Conservation (phyloP, 2,888 invertebrate genomes). For the Drosophila parthenogenetica region DNA sequence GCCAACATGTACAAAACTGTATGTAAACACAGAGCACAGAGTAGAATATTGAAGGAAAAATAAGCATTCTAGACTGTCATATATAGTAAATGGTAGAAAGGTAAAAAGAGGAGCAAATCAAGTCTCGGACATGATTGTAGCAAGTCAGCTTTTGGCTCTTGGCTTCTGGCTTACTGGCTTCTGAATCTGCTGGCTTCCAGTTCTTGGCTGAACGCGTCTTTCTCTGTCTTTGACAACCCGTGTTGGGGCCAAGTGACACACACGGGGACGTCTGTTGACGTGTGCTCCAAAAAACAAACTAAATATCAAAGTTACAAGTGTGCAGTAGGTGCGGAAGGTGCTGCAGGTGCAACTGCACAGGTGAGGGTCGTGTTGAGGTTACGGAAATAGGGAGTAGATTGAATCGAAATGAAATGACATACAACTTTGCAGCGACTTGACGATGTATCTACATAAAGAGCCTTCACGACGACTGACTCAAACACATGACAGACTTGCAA, state of each 20-base stretch:
- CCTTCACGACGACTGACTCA: slow-evolving; percentile 9
- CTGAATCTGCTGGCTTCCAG: neutral
- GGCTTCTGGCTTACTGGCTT: slow-evolving; percentile 16
- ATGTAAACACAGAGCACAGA: slow-evolving; percentile 55
- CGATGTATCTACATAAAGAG: slow-evolving; percentile 13
- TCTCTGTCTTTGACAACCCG: slow-evolving; percentile 47
- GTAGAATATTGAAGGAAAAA: slow-evolving; percentile 14
- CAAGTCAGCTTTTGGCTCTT: slow-evolving; percentile 48
- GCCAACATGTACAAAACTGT: slow-evolving; percentile 52
- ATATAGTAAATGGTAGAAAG: no score
- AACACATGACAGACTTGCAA: slow-evolving; percentile 5
- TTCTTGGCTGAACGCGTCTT: slow-evolving; percentile 44
- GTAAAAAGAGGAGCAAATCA: slow-evolving; percentile 27
- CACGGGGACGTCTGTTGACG: slow-evolving; percentile 67
- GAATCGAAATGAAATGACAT: slow-evolving; percentile 66
- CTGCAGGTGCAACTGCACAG: neutral
- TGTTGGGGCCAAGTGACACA: slow-evolving; percentile 43
- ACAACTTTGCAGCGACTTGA: slow-evolving; percentile 47
- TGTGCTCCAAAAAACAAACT: slow-evolving; percentile 52
- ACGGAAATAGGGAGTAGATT: slow-evolving; percentile 59
- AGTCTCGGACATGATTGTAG: slow-evolving; percentile 34
- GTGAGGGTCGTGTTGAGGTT: slow-evolving; percentile 25
- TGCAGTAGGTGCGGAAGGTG: neutral
- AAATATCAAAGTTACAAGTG: slow-evolving; percentile 22
- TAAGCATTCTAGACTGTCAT: slow-evolving; percentile 28